A percentile compares a stretch with the other conserved stretches of the same genome.
Evolutionary conservation across 2,888 invertebrate genomes (phyloP).

Genomic region (Leuctra nigra): DNA sequence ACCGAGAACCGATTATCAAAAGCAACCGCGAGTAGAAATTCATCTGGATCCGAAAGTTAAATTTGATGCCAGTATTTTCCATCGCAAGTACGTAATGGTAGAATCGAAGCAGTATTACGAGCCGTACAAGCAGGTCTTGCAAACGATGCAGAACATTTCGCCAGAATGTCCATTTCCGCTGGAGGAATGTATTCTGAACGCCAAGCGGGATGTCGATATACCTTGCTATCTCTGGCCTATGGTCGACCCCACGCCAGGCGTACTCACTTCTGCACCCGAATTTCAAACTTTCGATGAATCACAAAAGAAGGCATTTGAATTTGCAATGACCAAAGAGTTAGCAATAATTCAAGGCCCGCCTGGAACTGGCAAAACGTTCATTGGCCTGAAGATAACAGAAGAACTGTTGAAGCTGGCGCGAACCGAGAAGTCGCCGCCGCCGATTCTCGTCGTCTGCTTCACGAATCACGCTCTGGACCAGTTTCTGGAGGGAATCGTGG

Average conservation of each 20-base stretch:
- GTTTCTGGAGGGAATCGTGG: constrained; percentile 64
- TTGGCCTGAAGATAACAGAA: constrained; percentile 60
- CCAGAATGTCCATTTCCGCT: constrained; percentile 52
- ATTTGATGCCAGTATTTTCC: constrained; percentile 30
- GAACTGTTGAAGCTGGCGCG: background rate
- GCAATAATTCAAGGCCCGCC: constrained; percentile 81
- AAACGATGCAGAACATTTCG: constrained; percentile 50
- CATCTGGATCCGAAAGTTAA: constrained; percentile 37
- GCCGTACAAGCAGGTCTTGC: constrained; percentile 67
- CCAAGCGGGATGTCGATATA: no score
- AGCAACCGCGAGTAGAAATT: constrained; percentile 36
- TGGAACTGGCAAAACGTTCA: constrained; percentile 79
- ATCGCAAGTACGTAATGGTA: constrained; percentile 50
- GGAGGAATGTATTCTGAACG: constrained; percentile 58
- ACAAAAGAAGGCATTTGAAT: constrained; percentile 59
- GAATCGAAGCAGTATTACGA: constrained; percentile 77
- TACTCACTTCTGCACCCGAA: no score
- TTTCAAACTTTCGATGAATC: constrained; percentile 58
- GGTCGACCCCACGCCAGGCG: no score
- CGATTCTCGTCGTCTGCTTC: constrained; percentile 71
- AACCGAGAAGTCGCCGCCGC: constrained; percentile 37
- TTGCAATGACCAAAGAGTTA: constrained; percentile 63
- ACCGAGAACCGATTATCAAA: no score
- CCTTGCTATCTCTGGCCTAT: no score
- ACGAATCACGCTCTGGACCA: constrained; percentile 86